Evolutionary conservation across 2,888 invertebrate genomes (phyloP), one percentile per base, ranked within the genome.

Genomic region (Sphaerophoria rueppellii): DNA sequence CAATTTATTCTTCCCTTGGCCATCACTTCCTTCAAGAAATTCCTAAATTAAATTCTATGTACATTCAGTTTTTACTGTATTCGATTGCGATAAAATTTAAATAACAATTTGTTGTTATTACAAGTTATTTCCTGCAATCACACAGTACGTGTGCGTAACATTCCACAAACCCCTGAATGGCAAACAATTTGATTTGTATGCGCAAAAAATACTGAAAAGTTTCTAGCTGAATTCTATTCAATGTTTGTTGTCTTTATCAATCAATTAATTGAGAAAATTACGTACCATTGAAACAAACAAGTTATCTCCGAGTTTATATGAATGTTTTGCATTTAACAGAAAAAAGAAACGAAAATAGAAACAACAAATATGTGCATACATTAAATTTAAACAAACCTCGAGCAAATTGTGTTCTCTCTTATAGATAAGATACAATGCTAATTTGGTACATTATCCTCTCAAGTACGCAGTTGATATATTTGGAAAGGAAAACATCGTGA

Each of bases 191-290:
- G 55, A 7, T 57, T 57, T 14, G 9, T 37, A 2, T 32, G 35
- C 12, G 32, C 7, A 55, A 0, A n/a, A 57, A 48, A 14, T 43
- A 9, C 14, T 57, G 2, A 57, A 57, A 9, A 37, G 4, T n/a
- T 37, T 35, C 4, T n/a, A 9, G 24, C 24, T 7, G 24, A 0
- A 3, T 43, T 9, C 11, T 7, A 11, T 43, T 43, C 9, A 50
- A 6, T 43, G 12, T 24, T 43, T 24, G 9, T 58, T 58, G 12
- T 58, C 58, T 24, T 60, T 60, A 43, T 60, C 60, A 60, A 60
- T 43, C 40, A 60, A 60, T 60, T 40, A 24, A 60, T 60, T 60
- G 60, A 40, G 16, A 16, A 58, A 40, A 40, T 58, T 58, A 40
- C 11, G 16, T 4, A 40, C 40, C 9, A 24, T 24, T 24, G 11